A percentile compares a stretch with the other conserved stretches of the same genome.
phyloP scores from a whole-genome alignment of 2,888 invertebrate genomes.

The Alsophila aescularia region DNA sequence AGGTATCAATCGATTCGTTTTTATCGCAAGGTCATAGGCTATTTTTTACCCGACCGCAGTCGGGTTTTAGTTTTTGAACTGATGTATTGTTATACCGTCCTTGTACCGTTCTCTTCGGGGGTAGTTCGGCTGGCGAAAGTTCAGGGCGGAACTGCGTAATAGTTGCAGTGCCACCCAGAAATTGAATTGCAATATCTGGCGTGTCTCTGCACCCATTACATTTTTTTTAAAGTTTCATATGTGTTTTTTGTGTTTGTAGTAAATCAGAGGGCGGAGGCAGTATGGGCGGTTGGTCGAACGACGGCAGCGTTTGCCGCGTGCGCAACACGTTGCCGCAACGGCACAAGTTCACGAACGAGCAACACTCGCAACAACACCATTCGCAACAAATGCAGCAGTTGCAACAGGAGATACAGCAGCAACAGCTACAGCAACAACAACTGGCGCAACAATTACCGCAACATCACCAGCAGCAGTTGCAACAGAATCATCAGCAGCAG shows the following conservation, averaged over 20 bases:
- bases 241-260: slow-evolving; percentile 41
- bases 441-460: slow-evolving; percentile 48
- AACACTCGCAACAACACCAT: slow-evolving; percentile 60
- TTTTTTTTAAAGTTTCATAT: neutral
- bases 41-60: too few species aligned
- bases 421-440: slow-evolving; percentile 51
- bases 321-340: slow-evolving; percentile 73
- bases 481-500: slow-evolving; percentile 43
- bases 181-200: too few species aligned
- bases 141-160: too few species aligned
- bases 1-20: too few species aligned
- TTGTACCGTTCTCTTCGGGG: too few species aligned
- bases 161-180: too few species aligned
- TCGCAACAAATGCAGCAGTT: slow-evolving; percentile 46
- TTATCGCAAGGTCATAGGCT: too few species aligned
- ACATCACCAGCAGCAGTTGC: slow-evolving; percentile 45
- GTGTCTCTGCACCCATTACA: too few species aligned
- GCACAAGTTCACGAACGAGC: slow-evolving; percentile 78
- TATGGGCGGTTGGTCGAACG: slow-evolving; percentile 76
- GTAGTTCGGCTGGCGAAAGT: too few species aligned
- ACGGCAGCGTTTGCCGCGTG: slow-evolving; percentile 76
- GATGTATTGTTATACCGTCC: too few species aligned
- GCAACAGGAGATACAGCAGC: slow-evolving; percentile 55
- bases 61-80: too few species aligned
- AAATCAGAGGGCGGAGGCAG: slow-evolving; percentile 78